Conservation (phyloP, 2,797 vertebrate species). For the Myotis planiceps region DNA sequence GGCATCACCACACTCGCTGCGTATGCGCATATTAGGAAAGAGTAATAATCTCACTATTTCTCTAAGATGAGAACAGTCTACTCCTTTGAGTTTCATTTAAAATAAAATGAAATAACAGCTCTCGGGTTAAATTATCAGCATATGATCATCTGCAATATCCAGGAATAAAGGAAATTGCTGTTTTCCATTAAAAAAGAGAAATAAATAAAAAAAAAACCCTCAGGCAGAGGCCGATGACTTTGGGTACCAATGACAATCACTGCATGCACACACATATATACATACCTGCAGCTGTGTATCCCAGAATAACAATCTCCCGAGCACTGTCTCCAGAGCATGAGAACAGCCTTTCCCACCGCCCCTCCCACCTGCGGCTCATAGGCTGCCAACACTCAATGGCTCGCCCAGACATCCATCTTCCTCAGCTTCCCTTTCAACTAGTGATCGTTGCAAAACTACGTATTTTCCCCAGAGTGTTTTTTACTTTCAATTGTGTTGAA, state of each 20-base stretch:
- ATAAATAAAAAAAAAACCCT: neutral
- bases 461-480: neutral
- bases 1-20: neutral
- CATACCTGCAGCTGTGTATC: neutral
- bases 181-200: constrained; percentile 49
- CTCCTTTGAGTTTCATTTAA: constrained; percentile 44
- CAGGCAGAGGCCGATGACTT: neutral
- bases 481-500: neutral
- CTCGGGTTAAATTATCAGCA: constrained; percentile 48
- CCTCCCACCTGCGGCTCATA: accelerated
- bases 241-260: neutral
- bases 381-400: neutral
- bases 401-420: neutral
- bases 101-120: constrained; percentile 31
- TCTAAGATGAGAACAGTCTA: neutral
- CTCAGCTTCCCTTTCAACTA: neutral
- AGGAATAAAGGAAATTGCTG: constrained; percentile 61
- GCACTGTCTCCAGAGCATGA: neutral
- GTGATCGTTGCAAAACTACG: neutral
- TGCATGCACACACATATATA: accelerated
- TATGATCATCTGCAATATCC: constrained; percentile 24
- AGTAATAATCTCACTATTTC: neutral
- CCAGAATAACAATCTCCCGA: neutral
- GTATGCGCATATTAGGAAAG: neutral
- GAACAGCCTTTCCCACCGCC: neutral